Percentiles rank a stretch among this genome's conserved stretches.
Conservation (phyloP, 2,797 vertebrate genomes). For the Aphelocoma californica region DNA sequence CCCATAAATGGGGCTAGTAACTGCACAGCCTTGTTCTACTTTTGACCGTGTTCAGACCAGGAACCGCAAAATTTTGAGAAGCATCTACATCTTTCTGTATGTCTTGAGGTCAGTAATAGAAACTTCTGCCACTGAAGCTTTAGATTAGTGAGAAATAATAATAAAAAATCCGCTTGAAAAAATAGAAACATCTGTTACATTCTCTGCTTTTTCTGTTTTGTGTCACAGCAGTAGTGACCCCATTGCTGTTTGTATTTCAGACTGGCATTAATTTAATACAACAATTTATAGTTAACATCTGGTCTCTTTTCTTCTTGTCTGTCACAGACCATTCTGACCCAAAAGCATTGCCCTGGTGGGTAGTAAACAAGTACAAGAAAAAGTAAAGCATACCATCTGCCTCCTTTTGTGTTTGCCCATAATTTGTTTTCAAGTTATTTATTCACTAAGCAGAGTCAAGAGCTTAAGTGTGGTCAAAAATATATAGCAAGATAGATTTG, state of each 20-base stretch:
- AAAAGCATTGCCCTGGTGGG: not conserved
- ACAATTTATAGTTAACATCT: constrained; percentile 26
- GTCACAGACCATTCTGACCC: constrained; percentile 10
- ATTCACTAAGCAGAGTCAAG: not conserved
- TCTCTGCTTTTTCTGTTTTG: not conserved
- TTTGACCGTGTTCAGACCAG: not conserved
- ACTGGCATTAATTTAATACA: constrained; percentile 16
- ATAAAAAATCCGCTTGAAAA: not conserved
- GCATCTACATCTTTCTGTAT: not conserved
- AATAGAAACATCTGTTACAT: not conserved
- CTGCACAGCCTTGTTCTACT: not conserved
- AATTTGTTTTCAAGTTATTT: not conserved
- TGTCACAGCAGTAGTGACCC: not conserved
- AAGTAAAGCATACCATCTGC: constrained; percentile 24
- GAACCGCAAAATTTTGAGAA: not conserved
- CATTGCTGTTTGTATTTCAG: not conserved
- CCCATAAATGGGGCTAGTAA: not conserved
- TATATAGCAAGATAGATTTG: not conserved
- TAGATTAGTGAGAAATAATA: not conserved
- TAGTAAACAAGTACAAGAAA: constrained; percentile 26
- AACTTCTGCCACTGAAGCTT: not conserved
- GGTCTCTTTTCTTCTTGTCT: not conserved
- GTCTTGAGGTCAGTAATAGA: not conserved
- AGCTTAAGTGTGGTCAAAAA: not conserved
- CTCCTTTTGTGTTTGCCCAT: not conserved